Evolutionary conservation across 2,113 vertebrate species (phyloP), one percentile per base, ranked within the genome.

Genomic region (Pterocles gutturalis): DNA sequence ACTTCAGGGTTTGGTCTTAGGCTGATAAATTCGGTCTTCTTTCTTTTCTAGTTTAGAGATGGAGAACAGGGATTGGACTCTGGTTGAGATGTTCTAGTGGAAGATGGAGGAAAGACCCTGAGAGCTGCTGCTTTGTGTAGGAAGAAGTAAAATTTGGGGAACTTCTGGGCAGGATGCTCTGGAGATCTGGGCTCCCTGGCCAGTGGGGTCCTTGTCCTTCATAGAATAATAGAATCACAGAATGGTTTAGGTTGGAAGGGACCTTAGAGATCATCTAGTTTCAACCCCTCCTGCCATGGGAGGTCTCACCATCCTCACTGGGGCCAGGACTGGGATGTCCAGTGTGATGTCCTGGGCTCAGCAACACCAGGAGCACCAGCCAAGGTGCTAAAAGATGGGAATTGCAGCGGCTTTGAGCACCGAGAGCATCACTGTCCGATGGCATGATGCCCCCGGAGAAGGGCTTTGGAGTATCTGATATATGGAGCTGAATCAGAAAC

Each of bases 371-470:
- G 28, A 85, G 21, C 31, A 83, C 28, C n/a, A 81, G n/a, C 17
- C 28, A 20, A 17, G 15, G 5, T 66, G 13, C 61, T 58, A 48
- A 80, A 84, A 69, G 22, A 48, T 9, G 34, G 29, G 25, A 33
- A 62, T 0, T 36, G 34, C 28, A 20, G 24, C 1, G 5, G 20
- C 4, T 73, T 53, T 83, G 54, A 83, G 46, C 25, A 29, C 2
- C 0, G 2, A 38, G 48, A 34, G n/a, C 49, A 33, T 10, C 0
- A 0, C 7, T 16, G 22, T 20, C 53, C 0, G 0, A 51, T 24
- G 49, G 13, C 69, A 13, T 10, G 34, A 38, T 58, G 0, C 9
- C 15, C 10, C 20, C 0, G 0, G 21, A 79, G 58, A 80, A 80
- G 21, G 17, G 7, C 7, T 88, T 73, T 64, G 1, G 62, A 13